Conservation (phyloP, 1,140 invertebrate species). For the Drosophila leontia region DNA sequence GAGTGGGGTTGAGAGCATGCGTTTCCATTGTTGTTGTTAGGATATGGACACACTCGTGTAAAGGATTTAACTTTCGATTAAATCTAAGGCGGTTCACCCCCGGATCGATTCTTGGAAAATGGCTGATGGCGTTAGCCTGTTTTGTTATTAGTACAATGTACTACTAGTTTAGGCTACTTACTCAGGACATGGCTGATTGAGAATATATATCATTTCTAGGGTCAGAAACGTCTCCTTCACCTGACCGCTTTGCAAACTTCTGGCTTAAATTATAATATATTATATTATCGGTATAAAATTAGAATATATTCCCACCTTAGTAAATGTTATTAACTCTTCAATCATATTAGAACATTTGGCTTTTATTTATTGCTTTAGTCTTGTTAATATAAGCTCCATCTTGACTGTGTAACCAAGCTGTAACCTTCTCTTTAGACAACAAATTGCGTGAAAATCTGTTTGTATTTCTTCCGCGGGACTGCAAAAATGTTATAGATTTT, state of each 20-base stretch:
- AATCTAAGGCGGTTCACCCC: slow-evolving; percentile 42
- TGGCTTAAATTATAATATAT: no score
- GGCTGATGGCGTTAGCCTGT: slow-evolving; percentile 19
- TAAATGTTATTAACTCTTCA: neutral
- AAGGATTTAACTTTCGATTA: slow-evolving; percentile 65
- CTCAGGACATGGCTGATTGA: no score
- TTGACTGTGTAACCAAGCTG: neutral
- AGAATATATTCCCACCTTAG: no score
- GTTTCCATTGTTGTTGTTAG: slow-evolving; percentile 68
- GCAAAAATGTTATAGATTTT: slow-evolving; percentile 63
- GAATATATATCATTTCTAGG: no score
- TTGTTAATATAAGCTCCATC: slow-evolving; percentile 5
- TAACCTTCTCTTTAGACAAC: slow-evolving; percentile 32
- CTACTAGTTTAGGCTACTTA: neutral
- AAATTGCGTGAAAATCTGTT: slow-evolving; percentile 78
- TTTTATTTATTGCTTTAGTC: neutral
- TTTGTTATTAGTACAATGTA: neutral
- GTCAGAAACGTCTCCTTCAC: no score
- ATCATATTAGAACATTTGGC: neutral
- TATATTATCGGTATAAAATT: no score
- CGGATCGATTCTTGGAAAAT: slow-evolving; percentile 43
- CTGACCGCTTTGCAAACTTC: no score
- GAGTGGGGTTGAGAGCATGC: slow-evolving; percentile 45
- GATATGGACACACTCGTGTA: slow-evolving; percentile 62
- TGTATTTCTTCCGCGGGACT: slow-evolving; percentile 36